Percentiles rank a stretch among this genome's conserved stretches.
These are phyloP conservation scores for Magallana nippona DNA, from an alignment of 2,888 invertebrate species.

Conservation along the genomic window DNA sequence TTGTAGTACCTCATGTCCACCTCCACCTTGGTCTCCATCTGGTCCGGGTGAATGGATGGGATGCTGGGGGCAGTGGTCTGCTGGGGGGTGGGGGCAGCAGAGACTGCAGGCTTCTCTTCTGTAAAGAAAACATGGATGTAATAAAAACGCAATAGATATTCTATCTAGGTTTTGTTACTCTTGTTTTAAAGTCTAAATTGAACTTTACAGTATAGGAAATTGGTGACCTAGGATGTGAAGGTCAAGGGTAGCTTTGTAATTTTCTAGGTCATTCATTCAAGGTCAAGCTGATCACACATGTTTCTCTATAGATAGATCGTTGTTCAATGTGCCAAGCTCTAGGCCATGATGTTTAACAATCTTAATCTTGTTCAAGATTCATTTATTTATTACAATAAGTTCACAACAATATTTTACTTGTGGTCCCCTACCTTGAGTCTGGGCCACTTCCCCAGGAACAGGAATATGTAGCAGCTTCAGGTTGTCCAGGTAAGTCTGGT, in stretches of 20 bases:
- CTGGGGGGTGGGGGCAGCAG: constrained; percentile 61
- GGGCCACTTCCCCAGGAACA: constrained; percentile 58
- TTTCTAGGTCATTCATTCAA: too few relatives aligned
- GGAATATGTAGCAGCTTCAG: constrained; percentile 75
- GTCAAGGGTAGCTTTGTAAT: too few relatives aligned
- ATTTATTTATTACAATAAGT: too few relatives aligned
- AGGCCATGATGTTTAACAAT: too few relatives aligned
- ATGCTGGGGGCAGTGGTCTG: constrained; percentile 55
- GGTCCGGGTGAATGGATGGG: constrained; percentile 57
- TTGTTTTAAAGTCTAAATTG: too few relatives aligned
- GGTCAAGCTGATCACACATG: too few relatives aligned
- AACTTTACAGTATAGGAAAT: too few relatives aligned
- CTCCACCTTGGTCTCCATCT: constrained; percentile 57
- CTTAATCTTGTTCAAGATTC: too few relatives aligned
- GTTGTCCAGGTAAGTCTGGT: constrained; percentile 76
- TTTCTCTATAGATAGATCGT: neutral
- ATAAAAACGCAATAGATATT: neutral
- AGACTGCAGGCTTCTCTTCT: constrained; percentile 43
- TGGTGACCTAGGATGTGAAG: too few relatives aligned
- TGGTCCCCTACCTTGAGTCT: constrained; percentile 46
- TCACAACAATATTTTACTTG: too few relatives aligned
- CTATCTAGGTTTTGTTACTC: too few relatives aligned
- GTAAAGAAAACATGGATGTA: neutral
- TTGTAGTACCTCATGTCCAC: constrained; percentile 79
- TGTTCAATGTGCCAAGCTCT: too few relatives aligned